Conservation (phyloP, 1,140 invertebrate species). For the Conus ventricosus region DNA sequence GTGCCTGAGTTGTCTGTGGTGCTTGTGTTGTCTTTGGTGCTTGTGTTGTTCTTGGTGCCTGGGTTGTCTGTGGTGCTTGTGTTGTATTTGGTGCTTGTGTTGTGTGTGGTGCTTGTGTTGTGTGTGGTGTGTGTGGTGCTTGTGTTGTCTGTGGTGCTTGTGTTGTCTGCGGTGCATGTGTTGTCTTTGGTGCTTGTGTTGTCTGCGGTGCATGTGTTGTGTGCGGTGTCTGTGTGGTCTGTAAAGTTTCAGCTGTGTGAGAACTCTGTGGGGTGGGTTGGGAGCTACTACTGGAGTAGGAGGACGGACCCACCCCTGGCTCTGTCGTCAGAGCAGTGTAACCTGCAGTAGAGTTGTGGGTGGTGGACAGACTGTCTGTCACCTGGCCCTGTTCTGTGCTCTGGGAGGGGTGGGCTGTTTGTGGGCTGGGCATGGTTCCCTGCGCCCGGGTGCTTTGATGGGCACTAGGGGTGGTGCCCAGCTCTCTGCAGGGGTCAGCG, state of each 20-base stretch:
- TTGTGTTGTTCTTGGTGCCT: conserved; percentile 1
- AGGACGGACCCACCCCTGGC: not conserved
- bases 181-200: not conserved
- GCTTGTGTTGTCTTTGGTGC: not conserved
- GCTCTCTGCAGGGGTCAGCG: no score
- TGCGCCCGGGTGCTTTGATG: no score
- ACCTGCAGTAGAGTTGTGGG: not conserved
- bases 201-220: not conserved
- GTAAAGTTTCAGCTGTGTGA: not conserved
- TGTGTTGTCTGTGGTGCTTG: not conserved
- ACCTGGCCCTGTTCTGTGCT: no score
- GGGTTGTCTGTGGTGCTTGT: not conserved
- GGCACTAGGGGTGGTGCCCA: no score
- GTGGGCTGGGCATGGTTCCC: no score
- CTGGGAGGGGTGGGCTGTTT: no score
- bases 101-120: not conserved
- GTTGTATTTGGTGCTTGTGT: not conserved
- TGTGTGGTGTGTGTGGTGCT: not conserved
- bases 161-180: not conserved
- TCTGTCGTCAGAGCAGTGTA: not conserved
- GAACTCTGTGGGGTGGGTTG: not conserved
- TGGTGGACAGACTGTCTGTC: not conserved
- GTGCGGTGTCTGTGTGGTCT: not conserved
- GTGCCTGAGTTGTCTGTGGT: conserved; percentile 1
- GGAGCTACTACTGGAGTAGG: no score